Evolutionary conservation across 2,797 vertebrate species (phyloP), one percentile per base, ranked within the genome.

Genomic region (Melanotaenia boesemani): DNA sequence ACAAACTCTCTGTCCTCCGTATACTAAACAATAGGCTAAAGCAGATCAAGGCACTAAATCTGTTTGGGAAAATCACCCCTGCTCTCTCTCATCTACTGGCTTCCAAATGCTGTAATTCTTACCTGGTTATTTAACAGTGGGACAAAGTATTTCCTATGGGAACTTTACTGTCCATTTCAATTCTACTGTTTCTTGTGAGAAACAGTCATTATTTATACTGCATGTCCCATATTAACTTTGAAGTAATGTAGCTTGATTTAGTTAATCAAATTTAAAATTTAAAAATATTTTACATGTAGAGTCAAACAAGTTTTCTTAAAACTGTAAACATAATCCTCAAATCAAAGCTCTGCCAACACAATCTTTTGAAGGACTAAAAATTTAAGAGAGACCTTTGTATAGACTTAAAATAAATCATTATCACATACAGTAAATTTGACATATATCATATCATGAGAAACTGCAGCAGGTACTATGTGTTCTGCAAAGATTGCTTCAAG

Each of bases 1-100:
- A 60, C 76, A 81, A 82, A 83, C 52, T 63, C 66, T 80, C 11
- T 68, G 69, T 73, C 52, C 72, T 75, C 57, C 68, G 78, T 62
- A 46, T 60, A 28, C 54, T 44, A 46, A 82, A 89, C 86, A 86
- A 85, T 72, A 74, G 76, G 61, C 67, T 77, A 70, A 81, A 84
- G 81, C 74, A 81, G 81, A 87, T 76, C 83, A 87, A 70, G 80
- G 79, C 58, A 78, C 77, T 80, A 77, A 91, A 87, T 90, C 89
- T 83, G 85, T 90, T 90, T 89, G 89, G 86, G 88, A 88, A 91
- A 89, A 79, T 88, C 82, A 86, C 86, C 86, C 75, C 60, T 90
- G 87, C 82, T 78, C 85, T 85, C 72, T 88, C 86, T 87, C 85
- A 89, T 74, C 63, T 72, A 28, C 71, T 11, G 5, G 37, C 64